Conservation (phyloP, 2,888 invertebrate genomes). For the Sialis fuliginosa region DNA sequence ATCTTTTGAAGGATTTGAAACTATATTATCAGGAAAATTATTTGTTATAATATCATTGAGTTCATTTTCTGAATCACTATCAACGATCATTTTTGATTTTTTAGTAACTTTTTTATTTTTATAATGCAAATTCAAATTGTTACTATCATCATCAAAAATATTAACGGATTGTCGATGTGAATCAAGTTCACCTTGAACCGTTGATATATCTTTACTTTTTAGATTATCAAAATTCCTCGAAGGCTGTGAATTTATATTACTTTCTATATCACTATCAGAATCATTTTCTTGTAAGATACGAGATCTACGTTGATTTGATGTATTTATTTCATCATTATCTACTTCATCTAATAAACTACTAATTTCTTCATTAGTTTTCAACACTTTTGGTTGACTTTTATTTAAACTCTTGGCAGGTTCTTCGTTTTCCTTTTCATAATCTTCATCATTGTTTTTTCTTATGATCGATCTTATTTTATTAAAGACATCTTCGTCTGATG, state of each 20-base stretch:
- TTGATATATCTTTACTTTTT: background rate
- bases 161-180: background rate
- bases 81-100: background rate
- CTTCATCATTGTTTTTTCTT: conserved; percentile 5
- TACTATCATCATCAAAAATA: background rate
- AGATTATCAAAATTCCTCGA: too few relatives aligned
- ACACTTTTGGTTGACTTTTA: background rate
- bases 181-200: background rate
- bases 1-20: too few relatives aligned
- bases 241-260: background rate
- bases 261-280: background rate
- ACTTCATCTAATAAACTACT: background rate
- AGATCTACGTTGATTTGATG: background rate
- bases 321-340: background rate
- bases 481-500: conserved; percentile 23
- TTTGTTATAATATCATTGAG: background rate
- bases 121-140: background rate
- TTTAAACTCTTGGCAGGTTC: background rate
- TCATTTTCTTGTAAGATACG: background rate
- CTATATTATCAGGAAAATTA: too few relatives aligned
- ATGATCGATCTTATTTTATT: conserved; percentile 16
- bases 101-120: background rate
- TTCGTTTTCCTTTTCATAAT: background rate
- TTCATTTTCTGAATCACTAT: conserved; percentile 3
- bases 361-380: background rate